Conservation (phyloP, 92 coral and sea anemone genomes). For the Epizoanthus scotinus region DNA sequence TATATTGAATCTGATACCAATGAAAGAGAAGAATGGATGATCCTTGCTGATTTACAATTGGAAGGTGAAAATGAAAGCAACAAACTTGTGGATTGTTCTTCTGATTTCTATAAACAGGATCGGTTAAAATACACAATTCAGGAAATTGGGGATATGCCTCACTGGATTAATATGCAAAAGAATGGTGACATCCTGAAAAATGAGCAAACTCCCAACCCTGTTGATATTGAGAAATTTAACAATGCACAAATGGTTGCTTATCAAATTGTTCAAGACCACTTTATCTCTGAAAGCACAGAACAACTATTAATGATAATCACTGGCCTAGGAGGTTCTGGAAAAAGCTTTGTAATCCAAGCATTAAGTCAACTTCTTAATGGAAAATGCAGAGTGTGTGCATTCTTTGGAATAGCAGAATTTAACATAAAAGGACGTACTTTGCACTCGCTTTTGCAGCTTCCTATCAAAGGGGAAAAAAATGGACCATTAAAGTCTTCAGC, state of each 20-base stretch:
- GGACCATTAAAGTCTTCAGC: conserved; percentile 33
- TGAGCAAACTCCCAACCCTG: neutral
- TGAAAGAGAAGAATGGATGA: conserved; percentile 59
- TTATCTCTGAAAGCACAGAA: neutral
- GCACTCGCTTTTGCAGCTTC: conserved; percentile 57
- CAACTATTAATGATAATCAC: conserved; percentile 49
- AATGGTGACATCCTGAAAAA: conserved; percentile 13
- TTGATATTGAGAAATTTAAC: conserved; percentile 33
- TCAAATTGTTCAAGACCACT: conserved; percentile 43
- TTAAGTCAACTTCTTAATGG: conserved; percentile 19
- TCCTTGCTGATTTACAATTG: conserved; percentile 52
- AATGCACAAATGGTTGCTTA: no score
- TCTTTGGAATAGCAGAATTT: conserved; percentile 46
- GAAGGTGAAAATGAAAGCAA: neutral
- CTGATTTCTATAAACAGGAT: conserved; percentile 29
- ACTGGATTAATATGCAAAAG: conserved; percentile 57
- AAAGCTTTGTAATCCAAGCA: conserved; percentile 58
- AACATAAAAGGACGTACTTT: conserved; percentile 51
- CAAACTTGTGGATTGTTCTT: neutral
- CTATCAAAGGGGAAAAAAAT: conserved; percentile 45
- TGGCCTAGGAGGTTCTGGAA: conserved; percentile 60
- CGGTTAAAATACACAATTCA: conserved; percentile 19
- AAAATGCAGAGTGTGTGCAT: conserved; percentile 46
- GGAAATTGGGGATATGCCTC: conserved; percentile 60
- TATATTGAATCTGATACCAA: conserved; percentile 25